Percentiles rank a stretch among this genome's conserved stretches.
Conservation (phyloP, 2,888 invertebrate genomes). For the Tetropium fuscum region DNA sequence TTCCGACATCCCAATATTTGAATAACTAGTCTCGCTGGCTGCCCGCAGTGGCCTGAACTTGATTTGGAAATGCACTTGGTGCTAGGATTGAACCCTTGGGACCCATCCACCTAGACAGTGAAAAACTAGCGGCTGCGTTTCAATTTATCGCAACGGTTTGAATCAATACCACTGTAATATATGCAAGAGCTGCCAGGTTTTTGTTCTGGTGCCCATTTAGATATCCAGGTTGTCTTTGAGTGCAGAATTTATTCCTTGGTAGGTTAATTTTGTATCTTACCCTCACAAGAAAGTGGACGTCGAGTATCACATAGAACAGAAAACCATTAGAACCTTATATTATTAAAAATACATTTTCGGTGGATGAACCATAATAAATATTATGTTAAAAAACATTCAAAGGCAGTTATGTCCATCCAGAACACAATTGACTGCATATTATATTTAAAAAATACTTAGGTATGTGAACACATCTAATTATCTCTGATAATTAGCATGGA, state of each 20-base stretch:
- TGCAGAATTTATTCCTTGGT: background rate
- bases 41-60: conserved; percentile 30
- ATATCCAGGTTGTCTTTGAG: background rate
- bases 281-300: too few relatives aligned
- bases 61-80: conserved; percentile 61
- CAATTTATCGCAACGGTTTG: conserved; percentile 60
- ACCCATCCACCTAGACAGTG: conserved; percentile 61
- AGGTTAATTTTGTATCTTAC: too few relatives aligned
- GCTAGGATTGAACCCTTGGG: conserved; percentile 58
- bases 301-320: too few relatives aligned
- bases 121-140: conserved; percentile 62
- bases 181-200: conserved; percentile 57
- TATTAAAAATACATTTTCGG: too few relatives aligned
- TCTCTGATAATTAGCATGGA: too few relatives aligned
- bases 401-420: too few relatives aligned
- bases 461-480: too few relatives aligned
- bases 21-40: conserved; percentile 13
- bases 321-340: too few relatives aligned
- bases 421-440: too few relatives aligned
- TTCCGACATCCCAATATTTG: conserved; percentile 2
- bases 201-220: conserved; percentile 52
- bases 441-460: too few relatives aligned
- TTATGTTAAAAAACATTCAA: too few relatives aligned
- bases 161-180: conserved; percentile 59
- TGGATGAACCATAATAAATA: too few relatives aligned